Evolutionary conservation across 2,888 invertebrate genomes (phyloP).

Genomic region (Lasius fuliginosus): DNA sequence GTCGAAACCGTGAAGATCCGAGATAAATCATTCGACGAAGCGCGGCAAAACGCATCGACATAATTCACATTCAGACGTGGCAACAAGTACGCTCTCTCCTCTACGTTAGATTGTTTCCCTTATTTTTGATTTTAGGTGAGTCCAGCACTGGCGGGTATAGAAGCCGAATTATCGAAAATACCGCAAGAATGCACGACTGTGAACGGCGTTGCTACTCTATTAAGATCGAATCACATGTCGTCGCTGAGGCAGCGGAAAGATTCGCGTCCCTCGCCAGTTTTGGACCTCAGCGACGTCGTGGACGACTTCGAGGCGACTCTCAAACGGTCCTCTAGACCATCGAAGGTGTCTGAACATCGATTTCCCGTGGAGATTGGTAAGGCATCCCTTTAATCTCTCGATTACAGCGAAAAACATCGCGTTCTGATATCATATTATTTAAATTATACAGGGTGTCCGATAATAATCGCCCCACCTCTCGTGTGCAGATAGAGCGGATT

Average conservation of each 20-base stretch:
- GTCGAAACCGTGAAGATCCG: slow-evolving; percentile 27
- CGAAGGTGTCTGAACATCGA: slow-evolving; percentile 51
- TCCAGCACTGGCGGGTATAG: slow-evolving; percentile 77
- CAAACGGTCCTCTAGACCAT: slow-evolving; percentile 85
- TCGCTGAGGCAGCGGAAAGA: slow-evolving; percentile 49
- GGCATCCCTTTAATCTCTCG: neutral
- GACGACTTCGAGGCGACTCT: slow-evolving; percentile 91
- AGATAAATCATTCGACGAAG: slow-evolving; percentile 39
- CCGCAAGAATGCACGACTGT: slow-evolving; percentile 75
- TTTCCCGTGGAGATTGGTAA: slow-evolving; percentile 63
- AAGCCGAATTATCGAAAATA: slow-evolving; percentile 77
- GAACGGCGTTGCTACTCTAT: slow-evolving; percentile 75
- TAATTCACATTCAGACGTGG: slow-evolving; percentile 29
- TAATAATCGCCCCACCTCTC: too few relatives aligned
- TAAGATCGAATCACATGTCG: slow-evolving; percentile 67
- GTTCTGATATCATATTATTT: neutral
- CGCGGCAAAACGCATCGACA: neutral
- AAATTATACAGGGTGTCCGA: neutral
- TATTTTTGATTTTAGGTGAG: slow-evolving; percentile 75
- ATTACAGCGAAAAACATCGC: neutral
- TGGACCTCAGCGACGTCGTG: slow-evolving; percentile 87
- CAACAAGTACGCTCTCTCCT: neutral
- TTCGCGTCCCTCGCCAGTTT: slow-evolving; percentile 74
- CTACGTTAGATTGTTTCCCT: slow-evolving; percentile 19
- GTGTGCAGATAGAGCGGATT: too few relatives aligned